Evolutionary conservation across 2,113 vertebrate species (phyloP), one percentile per base, ranked within the genome.

Genomic region (Ornithorhynchus anatinus): DNA sequence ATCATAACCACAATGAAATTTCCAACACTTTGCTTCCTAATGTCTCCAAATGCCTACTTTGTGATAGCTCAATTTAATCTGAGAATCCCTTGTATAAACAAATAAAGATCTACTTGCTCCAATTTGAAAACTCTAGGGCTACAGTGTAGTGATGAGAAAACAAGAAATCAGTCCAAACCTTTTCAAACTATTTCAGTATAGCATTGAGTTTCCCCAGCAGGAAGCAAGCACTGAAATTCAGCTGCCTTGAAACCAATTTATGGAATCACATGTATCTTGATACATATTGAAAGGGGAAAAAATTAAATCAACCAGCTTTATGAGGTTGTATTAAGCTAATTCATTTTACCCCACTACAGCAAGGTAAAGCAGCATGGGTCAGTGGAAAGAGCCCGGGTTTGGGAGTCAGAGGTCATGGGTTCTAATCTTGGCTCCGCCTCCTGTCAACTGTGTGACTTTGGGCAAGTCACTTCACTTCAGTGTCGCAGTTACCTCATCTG

Each of bases 321-420:
- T 71, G 40, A 82, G 88, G 89, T 76, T 79, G 77, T 84, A 88
- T 84, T 84, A 78, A 87, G 79, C 59, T 80, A 85, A 87, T 90
- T 89, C 89, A 76, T 90, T 91, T 90, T 79, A 89, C 69, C 69
- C 50, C 71, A 82, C 54, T 85, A 73, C 87, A 88, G 86, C 84
- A 85, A 82, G 85, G 19, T 23, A 75, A 83, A 75, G 59, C 66
- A 76, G 84, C 86, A 88, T 79, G 80, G 80, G 44, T 11, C 40
- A 86, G 64, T 59, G 40, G n/a, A n/a, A n/a, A n/a, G n/a, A n/a
- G n/a, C n/a, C n/a, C n/a, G n/a, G n/a, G n/a, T n/a, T n/a, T n/a
- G n/a, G n/a, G n/a, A n/a, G n/a, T n/a, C n/a, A n/a, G n/a, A n/a
- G n/a, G n/a, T n/a, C n/a, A n/a, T n/a, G n/a, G n/a, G n/a, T n/a